phyloP scores from a whole-genome alignment of 2,888 invertebrate species.

The Helicoverpa assulta region DNA sequence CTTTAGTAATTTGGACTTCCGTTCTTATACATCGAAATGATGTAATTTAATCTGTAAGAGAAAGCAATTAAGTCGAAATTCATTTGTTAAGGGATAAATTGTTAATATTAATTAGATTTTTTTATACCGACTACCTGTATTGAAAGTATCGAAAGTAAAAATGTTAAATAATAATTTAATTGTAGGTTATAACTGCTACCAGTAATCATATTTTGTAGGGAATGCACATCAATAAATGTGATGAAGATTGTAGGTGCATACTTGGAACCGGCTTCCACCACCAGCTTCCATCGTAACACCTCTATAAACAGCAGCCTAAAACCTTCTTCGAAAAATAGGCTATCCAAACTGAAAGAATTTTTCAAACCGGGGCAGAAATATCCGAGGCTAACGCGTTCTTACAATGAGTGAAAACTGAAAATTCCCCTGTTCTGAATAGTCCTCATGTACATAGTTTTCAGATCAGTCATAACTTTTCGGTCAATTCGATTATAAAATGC shows the following conservation, averaged over 20 bases:
- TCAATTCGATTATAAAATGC: too few relatives aligned
- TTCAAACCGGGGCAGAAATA: not conserved
- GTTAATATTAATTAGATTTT: slow-evolving; percentile 19
- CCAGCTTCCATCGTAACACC: too few relatives aligned
- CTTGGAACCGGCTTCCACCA: not conserved
- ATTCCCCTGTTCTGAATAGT: too few relatives aligned
- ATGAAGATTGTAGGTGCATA: not conserved
- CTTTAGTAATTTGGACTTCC: slow-evolving; percentile 72
- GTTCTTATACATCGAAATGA: slow-evolving; percentile 59
- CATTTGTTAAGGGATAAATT: slow-evolving; percentile 37
- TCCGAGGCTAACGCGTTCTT: too few relatives aligned
- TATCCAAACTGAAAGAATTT: too few relatives aligned
- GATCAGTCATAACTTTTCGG: too few relatives aligned
- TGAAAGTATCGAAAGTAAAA: slow-evolving; percentile 36
- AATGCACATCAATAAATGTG: slow-evolving; percentile 3
- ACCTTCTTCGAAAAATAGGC: too few relatives aligned
- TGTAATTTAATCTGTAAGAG: slow-evolving; percentile 52
- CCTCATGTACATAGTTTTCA: too few relatives aligned
- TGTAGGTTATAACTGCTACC: slow-evolving; percentile 9
- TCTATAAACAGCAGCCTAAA: too few relatives aligned
- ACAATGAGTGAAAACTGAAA: not conserved
- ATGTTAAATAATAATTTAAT: slow-evolving; percentile 34
- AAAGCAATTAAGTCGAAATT: slow-evolving; percentile 54
- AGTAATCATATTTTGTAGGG: slow-evolving; percentile 16
- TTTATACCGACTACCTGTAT: slow-evolving; percentile 45